A percentile compares a stretch with the other conserved stretches of the same genome.
Conservation (phyloP, 64 coral and sea anemone species). For the Montipora sp. region DNA sequence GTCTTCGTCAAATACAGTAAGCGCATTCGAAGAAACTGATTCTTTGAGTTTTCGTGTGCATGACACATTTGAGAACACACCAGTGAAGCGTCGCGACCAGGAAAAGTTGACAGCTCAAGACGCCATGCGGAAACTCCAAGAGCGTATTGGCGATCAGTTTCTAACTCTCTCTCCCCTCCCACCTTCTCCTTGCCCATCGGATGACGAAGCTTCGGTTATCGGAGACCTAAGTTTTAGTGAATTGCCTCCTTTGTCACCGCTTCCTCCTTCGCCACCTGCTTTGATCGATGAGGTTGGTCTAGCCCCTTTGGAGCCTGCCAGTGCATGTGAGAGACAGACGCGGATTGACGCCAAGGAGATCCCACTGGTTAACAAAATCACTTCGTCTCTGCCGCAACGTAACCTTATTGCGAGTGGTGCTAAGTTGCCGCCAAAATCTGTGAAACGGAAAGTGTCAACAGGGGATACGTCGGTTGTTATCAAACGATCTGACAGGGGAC, state of each 20-base stretch:
- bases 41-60: background rate
- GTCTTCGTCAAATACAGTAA: background rate
- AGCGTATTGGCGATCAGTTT: constrained; percentile 6
- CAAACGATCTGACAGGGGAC: background rate
- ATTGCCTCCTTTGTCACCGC: background rate
- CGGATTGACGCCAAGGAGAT: no score
- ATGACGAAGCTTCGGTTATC: background rate
- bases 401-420: background rate
- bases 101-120: background rate
- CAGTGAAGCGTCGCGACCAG: background rate
- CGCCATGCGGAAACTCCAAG: background rate
- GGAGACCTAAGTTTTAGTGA: background rate
- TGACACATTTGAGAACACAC: background rate
- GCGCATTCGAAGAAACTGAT: background rate
- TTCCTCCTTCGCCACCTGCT: constrained; percentile 11
- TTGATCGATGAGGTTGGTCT: background rate
- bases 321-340: background rate
- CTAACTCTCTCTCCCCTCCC: constrained; percentile 37
- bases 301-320: background rate
- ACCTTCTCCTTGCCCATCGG: constrained; percentile 39
- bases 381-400: background rate
- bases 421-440: background rate
- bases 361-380: background rate
- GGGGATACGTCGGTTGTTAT: background rate
- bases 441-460: background rate